Percentiles rank a stretch among this genome's conserved stretches.
These are phyloP conservation scores for Prosopocoilus inquinatus DNA, from an alignment of 2,888 invertebrate species.

Conservation along the genomic window DNA sequence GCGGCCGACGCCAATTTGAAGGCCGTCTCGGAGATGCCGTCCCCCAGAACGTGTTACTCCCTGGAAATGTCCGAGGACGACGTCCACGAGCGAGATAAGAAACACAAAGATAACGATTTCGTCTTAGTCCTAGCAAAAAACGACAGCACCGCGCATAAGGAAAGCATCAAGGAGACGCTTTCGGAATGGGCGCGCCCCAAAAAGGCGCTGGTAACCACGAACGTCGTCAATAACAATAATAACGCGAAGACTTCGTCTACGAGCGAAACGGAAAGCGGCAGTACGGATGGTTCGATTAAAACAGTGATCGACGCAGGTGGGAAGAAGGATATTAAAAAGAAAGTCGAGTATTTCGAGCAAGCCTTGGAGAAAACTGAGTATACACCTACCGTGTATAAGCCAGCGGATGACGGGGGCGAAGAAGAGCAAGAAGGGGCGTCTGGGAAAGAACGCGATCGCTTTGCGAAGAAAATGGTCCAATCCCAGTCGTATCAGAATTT, in stretches of 20 bases:
- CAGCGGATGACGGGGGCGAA: constrained; percentile 47
- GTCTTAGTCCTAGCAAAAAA: constrained; percentile 50
- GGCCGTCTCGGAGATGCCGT: constrained; percentile 41
- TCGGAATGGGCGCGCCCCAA: constrained; percentile 52
- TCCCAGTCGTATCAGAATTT: constrained; percentile 73
- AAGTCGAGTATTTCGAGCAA: constrained; percentile 79
- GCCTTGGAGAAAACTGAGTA: constrained; percentile 55
- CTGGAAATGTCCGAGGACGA: constrained; percentile 50
- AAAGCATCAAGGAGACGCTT: constrained; percentile 46
- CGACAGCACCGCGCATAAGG: constrained; percentile 36
- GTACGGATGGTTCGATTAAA: constrained; percentile 69
- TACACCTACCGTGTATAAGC: constrained; percentile 48
- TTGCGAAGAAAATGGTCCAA: constrained; percentile 41
- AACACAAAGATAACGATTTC: constrained; percentile 45
- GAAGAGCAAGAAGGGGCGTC: constrained; percentile 22
- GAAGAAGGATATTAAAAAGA: constrained; percentile 66
- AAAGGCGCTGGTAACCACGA: constrained; percentile 40
- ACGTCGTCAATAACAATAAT: constrained; percentile 39
- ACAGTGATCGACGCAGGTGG: constrained; percentile 63
- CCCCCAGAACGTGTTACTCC: constrained; percentile 53
- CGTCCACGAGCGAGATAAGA: constrained; percentile 37
- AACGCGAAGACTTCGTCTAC: constrained; percentile 53
- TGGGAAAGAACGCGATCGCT: constrained; percentile 31
- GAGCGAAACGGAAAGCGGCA: constrained; percentile 70
- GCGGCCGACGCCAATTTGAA: constrained; percentile 54